phyloP scores from a whole-genome alignment of 1,140 invertebrate genomes.

The Hylaeus volcanicus region DNA sequence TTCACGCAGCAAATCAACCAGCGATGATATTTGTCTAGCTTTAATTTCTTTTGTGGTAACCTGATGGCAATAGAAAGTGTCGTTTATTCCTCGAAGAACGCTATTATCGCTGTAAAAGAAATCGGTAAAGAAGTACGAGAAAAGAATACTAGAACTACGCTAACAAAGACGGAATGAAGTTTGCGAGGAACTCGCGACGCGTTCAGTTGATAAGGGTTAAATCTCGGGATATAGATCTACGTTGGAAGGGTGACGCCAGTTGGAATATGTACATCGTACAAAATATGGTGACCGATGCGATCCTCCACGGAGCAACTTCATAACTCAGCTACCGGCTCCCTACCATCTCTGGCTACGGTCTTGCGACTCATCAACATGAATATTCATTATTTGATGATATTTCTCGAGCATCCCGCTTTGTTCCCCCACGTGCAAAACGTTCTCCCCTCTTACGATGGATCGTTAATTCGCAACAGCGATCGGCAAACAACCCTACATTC shows the following conservation, averaged over 20 bases:
- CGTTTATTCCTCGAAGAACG: too few relatives aligned
- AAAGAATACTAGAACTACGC: too few relatives aligned
- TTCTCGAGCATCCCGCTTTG: slow-evolving; percentile 71
- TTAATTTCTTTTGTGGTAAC: too few relatives aligned
- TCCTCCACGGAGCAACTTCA: slow-evolving; percentile 79
- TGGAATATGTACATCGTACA: slow-evolving; percentile 74
- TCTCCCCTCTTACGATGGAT: slow-evolving; percentile 63
- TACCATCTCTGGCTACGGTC: slow-evolving; percentile 73
- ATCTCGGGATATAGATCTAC: slow-evolving; percentile 53
- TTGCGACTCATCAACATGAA: slow-evolving; percentile 80
- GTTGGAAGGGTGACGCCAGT: slow-evolving; percentile 42
- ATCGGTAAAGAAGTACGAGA: too few relatives aligned
- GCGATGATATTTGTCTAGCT: too few relatives aligned
- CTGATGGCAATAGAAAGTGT: too few relatives aligned
- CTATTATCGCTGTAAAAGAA: too few relatives aligned
- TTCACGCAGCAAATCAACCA: too few relatives aligned
- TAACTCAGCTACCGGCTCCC: slow-evolving; percentile 70
- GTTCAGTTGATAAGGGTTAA: slow-evolving; percentile 43
- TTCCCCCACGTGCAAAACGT: slow-evolving; percentile 45
- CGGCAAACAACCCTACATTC: slow-evolving; percentile 63
- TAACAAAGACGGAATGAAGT: background rate
- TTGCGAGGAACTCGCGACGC: slow-evolving; percentile 19
- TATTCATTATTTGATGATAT: slow-evolving; percentile 82
- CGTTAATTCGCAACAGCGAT: slow-evolving; percentile 79
- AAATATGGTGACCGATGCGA: slow-evolving; percentile 79